Evolutionary conservation across 23 tunicate species (phyloP).

Genomic region (Halocynthia roretzi): DNA sequence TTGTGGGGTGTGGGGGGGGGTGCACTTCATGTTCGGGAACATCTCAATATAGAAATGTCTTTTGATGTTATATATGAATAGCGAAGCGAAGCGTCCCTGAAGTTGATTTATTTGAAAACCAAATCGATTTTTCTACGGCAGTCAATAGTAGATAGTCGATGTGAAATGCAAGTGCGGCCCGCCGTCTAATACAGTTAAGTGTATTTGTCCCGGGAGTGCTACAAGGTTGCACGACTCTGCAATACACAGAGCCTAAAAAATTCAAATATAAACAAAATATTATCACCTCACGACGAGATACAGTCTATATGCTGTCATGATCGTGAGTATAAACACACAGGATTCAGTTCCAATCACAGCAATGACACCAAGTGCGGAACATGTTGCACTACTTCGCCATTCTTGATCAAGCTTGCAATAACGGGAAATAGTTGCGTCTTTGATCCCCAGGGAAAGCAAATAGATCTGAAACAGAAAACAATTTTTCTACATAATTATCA

Average conservation of each 20-base stretch:
- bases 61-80: too few species aligned
- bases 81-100: too few species aligned
- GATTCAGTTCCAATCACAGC: slow-evolving; percentile 41
- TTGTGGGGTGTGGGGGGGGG: too few species aligned
- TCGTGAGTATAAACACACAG: slow-evolving; percentile 41
- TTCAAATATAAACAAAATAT: neutral
- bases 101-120: too few species aligned
- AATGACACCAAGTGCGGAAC: slow-evolving; percentile 41
- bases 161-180: too few species aligned
- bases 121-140: too few species aligned
- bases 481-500: neutral
- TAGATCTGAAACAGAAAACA: slow-evolving; percentile 25
- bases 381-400: slow-evolving; percentile 36
- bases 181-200: too few species aligned
- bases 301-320: slow-evolving; percentile 45
- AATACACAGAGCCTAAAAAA: neutral
- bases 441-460: slow-evolving; percentile 28
- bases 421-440: slow-evolving; percentile 8
- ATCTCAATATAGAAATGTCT: too few species aligned
- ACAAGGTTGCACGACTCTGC: too few species aligned
- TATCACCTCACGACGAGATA: slow-evolving; percentile 25
- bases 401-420: slow-evolving; percentile 36
- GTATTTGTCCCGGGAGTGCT: neutral
- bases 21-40: too few species aligned
- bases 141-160: too few species aligned